phyloP scores from a whole-genome alignment of 2,888 invertebrate species.

The Cephus pygmeus region DNA sequence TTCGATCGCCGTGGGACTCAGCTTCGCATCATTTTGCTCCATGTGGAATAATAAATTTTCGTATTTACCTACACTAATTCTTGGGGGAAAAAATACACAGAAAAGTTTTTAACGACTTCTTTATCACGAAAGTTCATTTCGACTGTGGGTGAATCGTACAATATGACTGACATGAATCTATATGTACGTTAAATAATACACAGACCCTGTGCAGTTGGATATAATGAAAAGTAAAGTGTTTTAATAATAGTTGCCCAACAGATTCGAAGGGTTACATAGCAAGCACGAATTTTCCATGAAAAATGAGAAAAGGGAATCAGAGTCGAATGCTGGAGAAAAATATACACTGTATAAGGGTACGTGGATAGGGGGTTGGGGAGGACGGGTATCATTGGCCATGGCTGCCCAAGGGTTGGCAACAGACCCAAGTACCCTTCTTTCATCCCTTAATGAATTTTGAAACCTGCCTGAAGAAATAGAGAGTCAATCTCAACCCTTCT shows the following conservation, averaged over 20 bases:
- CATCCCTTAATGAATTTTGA: neutral
- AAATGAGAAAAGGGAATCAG: neutral
- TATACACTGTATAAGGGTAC: neutral
- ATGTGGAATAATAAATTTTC: neutral
- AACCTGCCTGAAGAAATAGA: neutral
- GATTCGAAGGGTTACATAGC: neutral
- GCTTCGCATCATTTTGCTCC: constrained; percentile 8
- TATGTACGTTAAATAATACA: no score
- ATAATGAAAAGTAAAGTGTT: no score
- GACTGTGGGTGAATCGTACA: neutral
- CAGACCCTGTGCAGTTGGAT: no score
- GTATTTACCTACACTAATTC: neutral
- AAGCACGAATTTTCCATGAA: neutral
- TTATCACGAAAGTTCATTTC: neutral
- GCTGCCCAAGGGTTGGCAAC: neutral
- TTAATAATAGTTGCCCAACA: neutral
- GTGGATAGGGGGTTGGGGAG: neutral
- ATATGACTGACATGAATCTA: no score
- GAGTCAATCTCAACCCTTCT: neutral
- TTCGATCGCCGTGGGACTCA: constrained; percentile 40
- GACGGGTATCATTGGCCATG: neutral
- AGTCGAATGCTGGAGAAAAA: neutral
- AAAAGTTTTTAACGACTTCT: neutral
- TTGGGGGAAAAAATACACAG: neutral
- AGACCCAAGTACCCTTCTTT: neutral